Base-by-base conservation (phyloP, 2,888 invertebrate species). In the Cantharis lateralis region DNA sequence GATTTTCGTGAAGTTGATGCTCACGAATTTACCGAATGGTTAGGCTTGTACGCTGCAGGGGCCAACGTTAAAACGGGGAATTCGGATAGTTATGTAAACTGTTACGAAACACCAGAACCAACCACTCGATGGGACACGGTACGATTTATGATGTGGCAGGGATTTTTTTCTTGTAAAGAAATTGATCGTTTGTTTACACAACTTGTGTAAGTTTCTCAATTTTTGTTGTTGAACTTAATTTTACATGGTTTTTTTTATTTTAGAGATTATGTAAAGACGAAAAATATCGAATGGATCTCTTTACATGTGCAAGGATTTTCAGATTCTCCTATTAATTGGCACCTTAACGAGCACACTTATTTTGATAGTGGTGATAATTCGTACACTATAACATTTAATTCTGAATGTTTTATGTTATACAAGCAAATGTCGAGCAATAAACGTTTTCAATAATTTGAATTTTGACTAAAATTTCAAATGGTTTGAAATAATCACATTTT, bases 271-370 rank as follows among this genome's bases (percentile, higher is more conserved):
- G 75, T 85, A 9, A 80, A 80, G 26, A 72, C 81, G 15, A 79
- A 85, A 15, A 82, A 81, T 18, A 85, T 87, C 73, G 87, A 88
- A 2, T 91, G 91, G 91, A 83, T 86, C 64, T 88, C 90, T 68
- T 81, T 91, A 66, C 89, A 91, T 80, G 88, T 91, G 9, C 90
- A 91, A 82, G 91, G 92, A 62, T 91, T 91, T 84, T 87, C 88
- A 2, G 91, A 91, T 82, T 86, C 89, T 74, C 90, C 91, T 13
- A 84, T 90, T 1, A 88, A 87, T 74, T 91, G 90, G 89, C 84
- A 84, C 75, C 82, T 87, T 64, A 86, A 88, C 68, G 90, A 91
- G 82, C 89, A 91, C 81, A 86, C 86, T 77, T 90, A 87, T 81
- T 87, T 86, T 74, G 84, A 84, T 1, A 88, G 88, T 78, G 89